These are phyloP conservation scores for Hypena proboscidalis DNA, from an alignment of 2,888 invertebrate species.

Conservation along the genomic window DNA sequence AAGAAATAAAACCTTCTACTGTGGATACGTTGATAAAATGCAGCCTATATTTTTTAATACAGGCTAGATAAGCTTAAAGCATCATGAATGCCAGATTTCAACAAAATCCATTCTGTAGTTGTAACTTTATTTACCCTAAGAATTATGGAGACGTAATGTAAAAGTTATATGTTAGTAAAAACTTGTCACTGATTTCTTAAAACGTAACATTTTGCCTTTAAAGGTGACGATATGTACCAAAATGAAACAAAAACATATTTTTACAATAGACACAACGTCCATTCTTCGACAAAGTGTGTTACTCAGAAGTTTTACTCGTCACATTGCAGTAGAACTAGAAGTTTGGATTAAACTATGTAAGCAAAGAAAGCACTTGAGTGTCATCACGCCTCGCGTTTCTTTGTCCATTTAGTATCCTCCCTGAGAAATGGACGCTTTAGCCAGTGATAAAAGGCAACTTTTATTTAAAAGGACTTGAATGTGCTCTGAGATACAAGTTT, in stretches of 20 bases:
- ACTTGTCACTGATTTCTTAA: no score
- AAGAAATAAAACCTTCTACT: no score
- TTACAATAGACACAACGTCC: no score
- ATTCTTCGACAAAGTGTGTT: neutral
- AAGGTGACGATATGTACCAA: no score
- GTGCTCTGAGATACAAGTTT: conserved; percentile 53
- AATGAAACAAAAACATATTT: no score
- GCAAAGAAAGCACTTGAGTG: conserved; percentile 54
- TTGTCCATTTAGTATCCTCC: conserved; percentile 60
- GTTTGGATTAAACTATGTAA: conserved; percentile 47
- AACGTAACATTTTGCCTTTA: no score
- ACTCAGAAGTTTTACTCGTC: neutral
- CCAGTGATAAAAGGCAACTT: conserved; percentile 72
- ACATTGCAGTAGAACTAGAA: conserved; percentile 16
- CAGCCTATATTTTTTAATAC: neutral
- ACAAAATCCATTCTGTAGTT: no score
- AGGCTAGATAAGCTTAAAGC: no score
- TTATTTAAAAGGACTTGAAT: conserved; percentile 70
- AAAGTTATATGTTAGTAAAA: no score
- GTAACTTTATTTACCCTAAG: no score
- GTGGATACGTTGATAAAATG: neutral
- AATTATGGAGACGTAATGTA: no score
- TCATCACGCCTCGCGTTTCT: conserved; percentile 54
- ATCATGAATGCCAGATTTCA: no score
- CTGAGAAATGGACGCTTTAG: conserved; percentile 63